Conservation (phyloP, 2,888 invertebrate genomes). For the Hylaea fasciaria region DNA sequence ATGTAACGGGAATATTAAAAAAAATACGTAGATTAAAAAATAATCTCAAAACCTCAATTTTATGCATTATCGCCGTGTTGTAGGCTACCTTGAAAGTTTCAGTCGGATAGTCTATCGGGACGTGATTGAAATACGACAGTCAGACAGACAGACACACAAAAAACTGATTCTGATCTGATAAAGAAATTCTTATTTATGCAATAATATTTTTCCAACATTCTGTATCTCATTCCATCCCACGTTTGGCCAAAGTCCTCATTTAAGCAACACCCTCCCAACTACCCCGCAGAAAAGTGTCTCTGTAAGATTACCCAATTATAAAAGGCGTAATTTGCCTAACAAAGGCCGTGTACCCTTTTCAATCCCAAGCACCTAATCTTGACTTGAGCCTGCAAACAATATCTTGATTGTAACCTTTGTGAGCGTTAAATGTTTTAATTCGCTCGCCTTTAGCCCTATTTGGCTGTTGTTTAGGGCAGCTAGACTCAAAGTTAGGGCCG, state of each 20-base stretch:
- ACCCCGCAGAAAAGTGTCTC: constrained; percentile 19
- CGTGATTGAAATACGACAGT: no score
- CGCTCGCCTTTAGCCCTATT: constrained; percentile 19
- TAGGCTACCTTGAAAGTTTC: no score
- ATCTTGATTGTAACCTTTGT: constrained; percentile 37
- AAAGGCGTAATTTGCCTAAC: constrained; percentile 23
- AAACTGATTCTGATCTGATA: no score
- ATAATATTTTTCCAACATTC: no score
- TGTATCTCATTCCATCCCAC: no score
- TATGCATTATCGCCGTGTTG: no score
- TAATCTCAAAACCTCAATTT: no score
- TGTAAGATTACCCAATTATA: constrained; percentile 20
- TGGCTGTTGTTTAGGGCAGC: constrained; percentile 9
- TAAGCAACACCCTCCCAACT: constrained; percentile 7
- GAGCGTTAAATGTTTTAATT: constrained; percentile 38
- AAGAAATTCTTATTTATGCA: no score
- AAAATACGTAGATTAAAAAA: no score
- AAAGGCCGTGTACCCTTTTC: constrained; percentile 27
- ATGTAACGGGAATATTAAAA: no score
- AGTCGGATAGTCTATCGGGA: no score
- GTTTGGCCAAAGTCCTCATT: constrained; percentile 1
- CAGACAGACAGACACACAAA: no score
- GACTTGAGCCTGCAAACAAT: constrained; percentile 46
- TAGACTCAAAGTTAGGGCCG: not conserved
- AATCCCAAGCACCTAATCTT: constrained; percentile 42